These are phyloP conservation scores for Callinectes sapidus DNA, from an alignment of 2,888 invertebrate genomes.

Conservation along the genomic window DNA sequence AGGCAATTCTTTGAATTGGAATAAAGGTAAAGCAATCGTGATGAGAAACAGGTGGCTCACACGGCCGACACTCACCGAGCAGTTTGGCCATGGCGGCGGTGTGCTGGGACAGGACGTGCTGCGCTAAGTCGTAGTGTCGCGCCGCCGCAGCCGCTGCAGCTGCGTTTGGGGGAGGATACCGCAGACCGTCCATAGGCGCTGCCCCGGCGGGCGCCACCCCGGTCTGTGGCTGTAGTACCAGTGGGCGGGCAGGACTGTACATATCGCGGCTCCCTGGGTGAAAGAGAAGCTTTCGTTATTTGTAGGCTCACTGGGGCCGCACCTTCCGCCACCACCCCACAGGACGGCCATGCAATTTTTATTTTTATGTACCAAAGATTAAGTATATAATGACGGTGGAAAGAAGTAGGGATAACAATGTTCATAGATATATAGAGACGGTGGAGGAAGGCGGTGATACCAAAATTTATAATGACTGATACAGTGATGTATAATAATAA, in stretches of 20 bases:
- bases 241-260: slow-evolving; percentile 66
- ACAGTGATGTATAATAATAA: neutral
- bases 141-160: slow-evolving; percentile 64
- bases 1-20: neutral
- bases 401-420: too few relatives aligned
- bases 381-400: too few relatives aligned
- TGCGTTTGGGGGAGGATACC: slow-evolving; percentile 63
- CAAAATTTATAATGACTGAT: neutral
- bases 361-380: neutral
- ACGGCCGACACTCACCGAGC: slow-evolving; percentile 51
- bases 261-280: slow-evolving; percentile 65
- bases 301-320: neutral
- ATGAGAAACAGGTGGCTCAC: neutral
- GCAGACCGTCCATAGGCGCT: slow-evolving; percentile 56
- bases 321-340: neutral
- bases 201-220: slow-evolving; percentile 48
- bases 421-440: too few relatives aligned
- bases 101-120: slow-evolving; percentile 84
- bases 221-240: slow-evolving; percentile 60
- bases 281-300: neutral
- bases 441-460: neutral
- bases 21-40: neutral
- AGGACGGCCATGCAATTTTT: too few relatives aligned
- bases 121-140: slow-evolving; percentile 91
- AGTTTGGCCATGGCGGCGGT: slow-evolving; percentile 74